phyloP scores from a whole-genome alignment of 2,113 vertebrate genomes.

The Albula glossodonta region DNA sequence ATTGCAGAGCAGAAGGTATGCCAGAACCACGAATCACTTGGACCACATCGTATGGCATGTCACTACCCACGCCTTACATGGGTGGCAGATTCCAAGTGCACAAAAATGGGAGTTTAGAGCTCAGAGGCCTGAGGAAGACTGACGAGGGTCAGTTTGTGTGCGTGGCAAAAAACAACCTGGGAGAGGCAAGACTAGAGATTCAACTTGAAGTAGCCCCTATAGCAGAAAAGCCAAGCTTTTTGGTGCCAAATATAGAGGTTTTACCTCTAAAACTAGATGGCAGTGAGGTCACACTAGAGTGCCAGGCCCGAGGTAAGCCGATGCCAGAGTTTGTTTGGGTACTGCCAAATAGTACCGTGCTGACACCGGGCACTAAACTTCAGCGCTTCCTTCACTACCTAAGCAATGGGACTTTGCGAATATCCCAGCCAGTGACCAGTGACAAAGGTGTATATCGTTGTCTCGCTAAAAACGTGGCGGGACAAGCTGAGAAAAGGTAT shows the following conservation, averaged over 20 bases:
- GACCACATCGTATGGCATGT: constrained; percentile 65
- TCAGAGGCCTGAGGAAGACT: constrained; percentile 71
- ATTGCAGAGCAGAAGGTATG: constrained; percentile 69
- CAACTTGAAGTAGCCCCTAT: constrained; percentile 68
- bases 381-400: constrained; percentile 64
- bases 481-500: constrained; percentile 73
- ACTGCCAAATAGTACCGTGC: constrained; percentile 67
- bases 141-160: constrained; percentile 70
- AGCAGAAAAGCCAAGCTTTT: constrained; percentile 75
- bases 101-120: constrained; percentile 69
- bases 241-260: constrained; percentile 70
- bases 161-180: constrained; percentile 64
- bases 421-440: constrained; percentile 49
- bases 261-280: constrained; percentile 64
- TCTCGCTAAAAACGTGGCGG: constrained; percentile 73
- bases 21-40: constrained; percentile 68
- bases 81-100: constrained; percentile 76
- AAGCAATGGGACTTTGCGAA: constrained; percentile 66
- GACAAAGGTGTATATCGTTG: constrained; percentile 76
- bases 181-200: constrained; percentile 65
- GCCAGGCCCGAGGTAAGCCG: constrained; percentile 69
- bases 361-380: constrained; percentile 62
- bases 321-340: constrained; percentile 70
- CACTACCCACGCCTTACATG: constrained; percentile 62
- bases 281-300: constrained; percentile 57